Evolutionary conservation across 2,113 vertebrate species (phyloP), one percentile per base, ranked within the genome.

Genomic region (Colius striatus): DNA sequence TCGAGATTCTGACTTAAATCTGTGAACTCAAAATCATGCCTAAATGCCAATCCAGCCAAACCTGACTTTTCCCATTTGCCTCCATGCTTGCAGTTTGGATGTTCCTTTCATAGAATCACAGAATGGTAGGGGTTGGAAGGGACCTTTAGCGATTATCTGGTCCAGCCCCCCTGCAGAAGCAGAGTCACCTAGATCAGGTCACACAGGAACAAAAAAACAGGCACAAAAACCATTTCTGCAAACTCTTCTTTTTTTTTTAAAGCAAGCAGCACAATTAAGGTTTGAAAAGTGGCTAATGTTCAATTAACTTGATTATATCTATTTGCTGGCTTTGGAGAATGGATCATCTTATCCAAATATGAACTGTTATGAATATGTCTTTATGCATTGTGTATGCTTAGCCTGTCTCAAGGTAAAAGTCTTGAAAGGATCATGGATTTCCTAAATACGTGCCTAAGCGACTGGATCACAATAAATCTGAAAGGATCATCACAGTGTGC

Each of bases 401-500:
- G 71, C 34, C 67, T 45, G 74, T 91, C 58, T 95, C 41, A 82
- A 83, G 74, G 81, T 83, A 94, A 84, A 94, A 95, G 71, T 60
- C 70, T 85, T 63, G 71, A 91, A 90, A 85, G 54, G 45, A 83
- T 80, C 92, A 95, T 85, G 66, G 67, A 80, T 68, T 94, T 95
- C 82, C 81, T 92, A 82, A 79, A 87, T 75, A 90, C 0, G 2
- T 91, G 70, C 74, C 71, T 76, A 47, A 47, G 50, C 61, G 70
- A 95, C 95, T 89, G 95, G 74, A 91, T 94, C 84, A 95, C 67
- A 89, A 73, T 20, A 82, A 63, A 72, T 84, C 67, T 84, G 74
- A 91, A 89, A 66, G 67, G 30, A 87, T 94, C 66, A 27, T 70
- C 66, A 27, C 66, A 94, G 92, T 87, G 76, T 50, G 47, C 66